Conservation (phyloP, 2,113 vertebrate genomes). For the Lota lota region DNA sequence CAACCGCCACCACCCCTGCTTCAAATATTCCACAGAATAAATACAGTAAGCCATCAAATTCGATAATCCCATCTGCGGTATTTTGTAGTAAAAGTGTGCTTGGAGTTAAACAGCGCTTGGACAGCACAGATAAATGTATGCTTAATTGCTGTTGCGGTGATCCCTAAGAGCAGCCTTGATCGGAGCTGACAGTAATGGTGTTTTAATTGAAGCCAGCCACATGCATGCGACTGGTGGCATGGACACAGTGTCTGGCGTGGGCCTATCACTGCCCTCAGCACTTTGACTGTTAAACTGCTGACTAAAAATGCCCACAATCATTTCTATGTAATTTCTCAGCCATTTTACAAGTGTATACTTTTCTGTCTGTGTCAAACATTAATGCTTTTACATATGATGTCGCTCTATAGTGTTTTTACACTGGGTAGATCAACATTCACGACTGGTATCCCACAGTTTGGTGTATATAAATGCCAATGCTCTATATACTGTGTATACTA, state of each 20-base stretch:
- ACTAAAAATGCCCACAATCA: slow-evolving; percentile 52
- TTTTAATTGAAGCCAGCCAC: slow-evolving; percentile 69
- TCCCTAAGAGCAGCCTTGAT: slow-evolving; percentile 59
- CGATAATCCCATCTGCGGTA: slow-evolving; percentile 66
- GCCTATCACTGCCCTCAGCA: slow-evolving; percentile 34
- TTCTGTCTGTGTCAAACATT: slow-evolving; percentile 18
- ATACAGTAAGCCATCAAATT: slow-evolving; percentile 65
- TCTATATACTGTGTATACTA: too few species aligned
- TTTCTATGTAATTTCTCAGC: slow-evolving; percentile 26
- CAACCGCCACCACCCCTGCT: neutral
- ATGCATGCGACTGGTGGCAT: slow-evolving; percentile 48
- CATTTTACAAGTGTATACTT: slow-evolving; percentile 16
- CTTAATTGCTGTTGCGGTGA: slow-evolving; percentile 58
- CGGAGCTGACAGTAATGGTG: slow-evolving; percentile 68
- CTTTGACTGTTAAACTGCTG: slow-evolving; percentile 50
- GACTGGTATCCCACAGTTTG: too few species aligned
- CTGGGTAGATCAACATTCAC: too few species aligned
- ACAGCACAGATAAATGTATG: slow-evolving; percentile 56
- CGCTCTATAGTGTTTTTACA: too few species aligned
- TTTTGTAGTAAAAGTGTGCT: slow-evolving; percentile 56
- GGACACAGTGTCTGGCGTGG: slow-evolving; percentile 51
- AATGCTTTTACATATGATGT: slow-evolving; percentile 22
- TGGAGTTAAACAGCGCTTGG: slow-evolving; percentile 40
- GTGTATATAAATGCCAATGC: too few species aligned
- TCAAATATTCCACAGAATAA: slow-evolving; percentile 64